Conservation (phyloP, 2,888 invertebrate genomes). For the Brachylomia viminalis region DNA sequence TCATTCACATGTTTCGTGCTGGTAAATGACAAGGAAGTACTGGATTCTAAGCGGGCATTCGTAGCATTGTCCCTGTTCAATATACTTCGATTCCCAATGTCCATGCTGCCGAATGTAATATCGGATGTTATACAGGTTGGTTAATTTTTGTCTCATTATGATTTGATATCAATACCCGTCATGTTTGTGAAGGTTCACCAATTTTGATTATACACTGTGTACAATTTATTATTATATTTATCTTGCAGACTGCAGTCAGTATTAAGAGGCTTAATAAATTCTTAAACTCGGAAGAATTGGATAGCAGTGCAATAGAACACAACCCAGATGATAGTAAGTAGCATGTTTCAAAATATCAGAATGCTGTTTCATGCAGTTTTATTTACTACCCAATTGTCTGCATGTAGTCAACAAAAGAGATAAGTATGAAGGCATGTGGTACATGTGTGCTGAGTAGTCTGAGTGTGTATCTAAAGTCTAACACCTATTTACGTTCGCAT, state of each 20-base stretch:
- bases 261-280: constrained; percentile 97
- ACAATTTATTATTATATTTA: background rate
- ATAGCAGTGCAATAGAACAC: constrained; percentile 94
- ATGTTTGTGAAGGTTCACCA: background rate
- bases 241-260: constrained; percentile 95
- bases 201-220: background rate
- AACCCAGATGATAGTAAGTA: constrained; percentile 93
- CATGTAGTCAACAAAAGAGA: background rate
- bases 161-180: background rate
- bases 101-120: constrained; percentile 98
- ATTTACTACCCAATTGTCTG: background rate
- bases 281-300: constrained; percentile 97
- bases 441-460: background rate
- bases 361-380: background rate
- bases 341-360: background rate
- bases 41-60: constrained; percentile 97
- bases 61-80: constrained; percentile 99
- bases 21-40: constrained; percentile 94
- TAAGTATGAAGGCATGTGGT: background rate
- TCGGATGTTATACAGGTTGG: constrained; percentile 97
- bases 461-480: background rate
- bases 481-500: background rate
- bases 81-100: constrained; percentile 98
- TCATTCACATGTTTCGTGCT: constrained; percentile 97
- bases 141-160: constrained; percentile 64